A percentile compares a stretch with the other conserved stretches of the same genome.
These are phyloP conservation scores for Cygnus atratus DNA, from an alignment of 2,113 vertebrate genomes.

Conservation along the genomic window DNA sequence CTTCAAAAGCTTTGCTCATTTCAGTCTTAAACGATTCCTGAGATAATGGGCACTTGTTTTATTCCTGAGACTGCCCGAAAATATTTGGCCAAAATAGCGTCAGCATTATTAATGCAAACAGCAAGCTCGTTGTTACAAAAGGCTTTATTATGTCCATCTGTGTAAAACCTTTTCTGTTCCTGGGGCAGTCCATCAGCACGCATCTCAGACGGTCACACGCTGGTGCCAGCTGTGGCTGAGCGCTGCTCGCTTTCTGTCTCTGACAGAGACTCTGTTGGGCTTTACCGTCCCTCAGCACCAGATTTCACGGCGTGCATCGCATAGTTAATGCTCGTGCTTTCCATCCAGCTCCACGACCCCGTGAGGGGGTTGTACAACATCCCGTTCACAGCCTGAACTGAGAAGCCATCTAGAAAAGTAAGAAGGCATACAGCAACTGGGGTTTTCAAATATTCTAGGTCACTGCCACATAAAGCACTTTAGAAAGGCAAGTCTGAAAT, in stretches of 20 bases:
- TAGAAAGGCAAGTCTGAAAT: not conserved
- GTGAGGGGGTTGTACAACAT: slow-evolving; percentile 91
- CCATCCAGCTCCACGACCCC: slow-evolving; percentile 86
- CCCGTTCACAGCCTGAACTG: slow-evolving; percentile 84
- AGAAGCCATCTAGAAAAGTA: slow-evolving; percentile 83
- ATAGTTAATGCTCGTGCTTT: slow-evolving; percentile 88
- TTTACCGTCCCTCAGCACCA: not conserved
- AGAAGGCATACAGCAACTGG: not conserved
- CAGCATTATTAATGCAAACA: not conserved
- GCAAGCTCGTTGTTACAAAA: not conserved
- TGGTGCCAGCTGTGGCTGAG: not conserved
- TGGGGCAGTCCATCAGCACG: not conserved
- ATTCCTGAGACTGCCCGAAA: not conserved
- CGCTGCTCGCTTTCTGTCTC: not conserved
- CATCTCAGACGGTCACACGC: not conserved
- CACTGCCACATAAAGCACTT: not conserved
- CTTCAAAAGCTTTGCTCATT: not conserved
- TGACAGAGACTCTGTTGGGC: not conserved
- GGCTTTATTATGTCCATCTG: slow-evolving; percentile 35
- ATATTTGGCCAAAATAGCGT: not conserved
- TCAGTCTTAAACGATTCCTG: not conserved
- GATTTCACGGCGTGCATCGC: slow-evolving; percentile 87
- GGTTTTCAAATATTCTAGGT: not conserved
- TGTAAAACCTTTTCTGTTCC: not conserved
- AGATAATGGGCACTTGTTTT: not conserved